Evolutionary conservation across 2,113 vertebrate genomes (phyloP).

Genomic region (Syngnathus typhle): DNA sequence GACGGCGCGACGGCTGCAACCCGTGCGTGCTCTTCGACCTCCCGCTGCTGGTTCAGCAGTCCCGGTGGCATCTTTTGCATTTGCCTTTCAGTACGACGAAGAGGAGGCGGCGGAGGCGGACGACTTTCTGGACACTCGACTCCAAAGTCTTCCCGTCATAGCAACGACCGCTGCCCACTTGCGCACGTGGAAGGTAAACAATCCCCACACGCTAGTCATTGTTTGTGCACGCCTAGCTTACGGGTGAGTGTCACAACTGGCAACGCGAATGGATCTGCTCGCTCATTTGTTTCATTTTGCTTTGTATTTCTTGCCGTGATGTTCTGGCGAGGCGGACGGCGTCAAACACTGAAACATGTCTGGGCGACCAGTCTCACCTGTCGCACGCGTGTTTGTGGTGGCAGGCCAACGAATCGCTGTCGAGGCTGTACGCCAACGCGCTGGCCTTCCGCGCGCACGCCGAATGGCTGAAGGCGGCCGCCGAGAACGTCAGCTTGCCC

Average conservation of each 20-base stretch:
- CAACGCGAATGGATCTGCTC: too few species aligned
- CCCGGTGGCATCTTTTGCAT: neutral
- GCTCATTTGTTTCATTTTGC: too few species aligned
- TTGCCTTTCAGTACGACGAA: neutral
- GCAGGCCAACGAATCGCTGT: neutral
- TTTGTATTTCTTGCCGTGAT: too few species aligned
- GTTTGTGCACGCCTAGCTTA: too few species aligned
- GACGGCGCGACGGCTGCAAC: neutral
- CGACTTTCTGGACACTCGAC: neutral
- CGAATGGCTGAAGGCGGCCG: neutral
- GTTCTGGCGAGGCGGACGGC: too few species aligned
- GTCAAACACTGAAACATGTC: too few species aligned
- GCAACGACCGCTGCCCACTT: neutral
- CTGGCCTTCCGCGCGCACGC: neutral
- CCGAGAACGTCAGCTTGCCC: neutral
- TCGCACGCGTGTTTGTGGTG: neutral
- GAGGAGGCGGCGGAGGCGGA: neutral
- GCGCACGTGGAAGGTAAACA: neutral
- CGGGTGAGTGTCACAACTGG: too few species aligned
- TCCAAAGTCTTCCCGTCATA: neutral
- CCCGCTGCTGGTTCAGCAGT: too few species aligned
- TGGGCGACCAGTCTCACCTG: too few species aligned
- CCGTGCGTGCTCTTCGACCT: neutral
- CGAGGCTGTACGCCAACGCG: neutral
- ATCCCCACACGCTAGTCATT: too few species aligned